These are phyloP conservation scores for Rousettus madagascariensis DNA, from an alignment of 2,797 vertebrate genomes.

Conservation along the genomic window DNA sequence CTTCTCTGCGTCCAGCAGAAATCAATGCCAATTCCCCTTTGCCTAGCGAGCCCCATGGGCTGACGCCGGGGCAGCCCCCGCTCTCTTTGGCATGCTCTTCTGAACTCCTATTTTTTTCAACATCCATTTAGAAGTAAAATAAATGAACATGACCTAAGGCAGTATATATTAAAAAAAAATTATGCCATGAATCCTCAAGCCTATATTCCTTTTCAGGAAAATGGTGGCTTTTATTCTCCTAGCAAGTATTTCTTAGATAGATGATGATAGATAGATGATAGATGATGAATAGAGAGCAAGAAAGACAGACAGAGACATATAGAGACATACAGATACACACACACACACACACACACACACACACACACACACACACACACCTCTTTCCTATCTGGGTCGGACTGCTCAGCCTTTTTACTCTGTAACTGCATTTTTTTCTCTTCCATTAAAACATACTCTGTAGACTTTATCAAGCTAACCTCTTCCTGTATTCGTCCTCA, in stretches of 20 bases:
- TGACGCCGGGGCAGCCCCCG: rapidly evolving
- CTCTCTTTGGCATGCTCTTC: background rate
- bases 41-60: background rate
- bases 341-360: too few species aligned
- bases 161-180: background rate
- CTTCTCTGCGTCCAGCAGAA: background rate
- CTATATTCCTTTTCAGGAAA: background rate
- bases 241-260: background rate
- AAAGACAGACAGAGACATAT: too few species aligned
- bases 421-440: background rate
- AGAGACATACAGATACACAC: too few species aligned
- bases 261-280: too few species aligned
- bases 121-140: background rate
- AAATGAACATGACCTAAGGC: background rate
- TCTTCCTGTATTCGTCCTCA: background rate
- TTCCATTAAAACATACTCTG: background rate
- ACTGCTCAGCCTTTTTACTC: background rate
- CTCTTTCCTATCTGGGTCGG: background rate
- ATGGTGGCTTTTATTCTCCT: background rate
- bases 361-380: background rate
- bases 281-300: too few species aligned
- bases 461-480: background rate
- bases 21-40: background rate
- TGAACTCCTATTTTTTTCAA: background rate
- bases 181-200: background rate